Percentiles rank a stretch among this genome's conserved stretches.
These are phyloP conservation scores for Alosa alosa DNA, from an alignment of 2,113 vertebrate genomes.

Conservation along the genomic window DNA sequence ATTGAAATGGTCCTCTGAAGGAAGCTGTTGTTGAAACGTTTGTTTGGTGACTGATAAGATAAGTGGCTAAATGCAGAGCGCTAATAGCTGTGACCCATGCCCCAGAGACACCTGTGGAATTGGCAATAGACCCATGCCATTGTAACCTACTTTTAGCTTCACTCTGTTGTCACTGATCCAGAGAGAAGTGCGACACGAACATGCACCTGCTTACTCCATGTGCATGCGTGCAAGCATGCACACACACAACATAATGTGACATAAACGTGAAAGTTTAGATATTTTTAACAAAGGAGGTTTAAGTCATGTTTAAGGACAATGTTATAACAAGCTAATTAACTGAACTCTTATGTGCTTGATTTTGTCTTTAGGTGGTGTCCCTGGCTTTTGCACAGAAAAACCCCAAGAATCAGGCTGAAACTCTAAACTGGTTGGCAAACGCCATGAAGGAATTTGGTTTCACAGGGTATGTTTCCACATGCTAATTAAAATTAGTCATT, in stretches of 20 bases:
- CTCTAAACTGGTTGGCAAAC: conserved; percentile 92
- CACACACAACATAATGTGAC: not conserved
- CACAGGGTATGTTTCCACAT: conserved; percentile 76
- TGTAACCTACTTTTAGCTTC: not conserved
- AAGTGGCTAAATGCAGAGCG: not conserved
- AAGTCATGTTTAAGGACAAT: not conserved
- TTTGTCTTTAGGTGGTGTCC: conserved; percentile 80
- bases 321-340: not conserved
- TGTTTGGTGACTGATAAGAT: not conserved
- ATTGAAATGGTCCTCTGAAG: not conserved
- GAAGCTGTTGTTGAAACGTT: not conserved
- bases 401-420: conserved; percentile 97
- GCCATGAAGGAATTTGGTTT: conserved; percentile 99
- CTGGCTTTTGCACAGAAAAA: conserved; percentile 95
- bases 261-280: not conserved
- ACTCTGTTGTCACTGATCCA: not conserved
- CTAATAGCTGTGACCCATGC: not conserved
- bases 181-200: not conserved
- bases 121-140: not conserved
- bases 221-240: not conserved
- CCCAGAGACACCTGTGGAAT: not conserved
- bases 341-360: not conserved
- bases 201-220: no score
- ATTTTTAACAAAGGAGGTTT: not conserved
- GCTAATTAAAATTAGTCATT: not conserved